Evolutionary conservation across 2,797 vertebrate species (phyloP), one percentile per base, ranked within the genome.

Genomic region (Cynodonichthys magdalenae): DNA sequence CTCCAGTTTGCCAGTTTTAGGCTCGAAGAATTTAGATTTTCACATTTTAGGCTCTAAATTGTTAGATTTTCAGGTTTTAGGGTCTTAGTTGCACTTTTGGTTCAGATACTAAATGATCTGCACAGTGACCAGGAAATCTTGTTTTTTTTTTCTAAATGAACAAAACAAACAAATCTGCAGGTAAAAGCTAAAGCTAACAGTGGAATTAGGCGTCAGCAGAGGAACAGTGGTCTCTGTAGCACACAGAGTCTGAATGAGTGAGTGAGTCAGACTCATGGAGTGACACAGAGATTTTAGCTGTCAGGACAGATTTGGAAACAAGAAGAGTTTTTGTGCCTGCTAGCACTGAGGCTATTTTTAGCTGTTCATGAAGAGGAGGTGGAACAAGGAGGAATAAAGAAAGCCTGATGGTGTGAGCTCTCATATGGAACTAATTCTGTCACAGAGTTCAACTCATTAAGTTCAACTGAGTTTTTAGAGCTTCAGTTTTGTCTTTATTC

Each of bases 221-320:
- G 29, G 28, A 24, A 10, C 1, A 15, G 20, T 44, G 44, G 69
- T 31, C n/a, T 71, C 55, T 68, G 65, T 60, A 61, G 65, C 79
- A 62, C 28, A 34, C 28, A 66, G 63, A 74, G 61, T 51, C 9
- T 31, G 9, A 31, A 7, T 48, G 57, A 69, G 63, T 72, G 65
- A 82, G 52, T 53, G 39, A 70, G 56, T 5, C 1, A 59, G 59
- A 60, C 52, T 34, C 29, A 28, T 24, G 53, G 69, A 56, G 63
- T 31, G 50, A 64, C 54, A 11, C 48, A 8, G 77, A 81, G 55
- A 75, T 76, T 75, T 77, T 51, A 47, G 59, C 63, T 71, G 68
- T 75, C 67, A 69, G 62, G 44, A 53, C 55, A 60, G 74, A 82
- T 84, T 84, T 75, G 51, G 58, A 62, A 73, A 69, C 60, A 46